These are phyloP conservation scores for Condylostylus longicornis DNA, from an alignment of 1,140 invertebrate species.

Conservation along the genomic window DNA sequence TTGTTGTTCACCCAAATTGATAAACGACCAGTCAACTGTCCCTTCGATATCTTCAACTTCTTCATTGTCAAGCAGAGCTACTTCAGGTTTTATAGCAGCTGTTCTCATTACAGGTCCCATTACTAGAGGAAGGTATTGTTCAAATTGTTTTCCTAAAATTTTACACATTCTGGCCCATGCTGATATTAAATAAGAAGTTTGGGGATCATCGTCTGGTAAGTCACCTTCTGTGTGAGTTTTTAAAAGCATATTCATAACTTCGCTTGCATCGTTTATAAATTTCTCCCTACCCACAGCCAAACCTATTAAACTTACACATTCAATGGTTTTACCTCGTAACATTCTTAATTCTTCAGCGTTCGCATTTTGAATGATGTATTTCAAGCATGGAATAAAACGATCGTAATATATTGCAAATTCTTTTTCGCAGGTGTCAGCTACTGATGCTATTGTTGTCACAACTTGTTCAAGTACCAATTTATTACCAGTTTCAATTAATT, in stretches of 20 bases:
- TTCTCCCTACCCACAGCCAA: slow-evolving; percentile 92
- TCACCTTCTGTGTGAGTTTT: slow-evolving; percentile 76
- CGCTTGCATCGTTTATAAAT: slow-evolving; percentile 84
- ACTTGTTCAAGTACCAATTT: slow-evolving; percentile 93
- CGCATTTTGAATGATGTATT: slow-evolving; percentile 94
- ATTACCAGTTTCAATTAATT: slow-evolving; percentile 81
- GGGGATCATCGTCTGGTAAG: slow-evolving; percentile 87
- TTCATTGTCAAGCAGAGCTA: slow-evolving; percentile 88
- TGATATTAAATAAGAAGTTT: slow-evolving; percentile 94
- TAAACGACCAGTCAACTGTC: slow-evolving; percentile 88
- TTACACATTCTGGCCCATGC: slow-evolving; percentile 99
- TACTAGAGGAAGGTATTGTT: slow-evolving; percentile 91
- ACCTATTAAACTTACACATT: slow-evolving; percentile 97
- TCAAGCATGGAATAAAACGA: slow-evolving; percentile 87
- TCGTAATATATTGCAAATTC: slow-evolving; percentile 87
- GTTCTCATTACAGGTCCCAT: slow-evolving; percentile 94
- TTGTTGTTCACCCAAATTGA: slow-evolving; percentile 90
- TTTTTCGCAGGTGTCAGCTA: slow-evolving; percentile 96
- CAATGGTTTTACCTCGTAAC: slow-evolving; percentile 89
- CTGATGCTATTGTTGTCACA: slow-evolving; percentile 94
- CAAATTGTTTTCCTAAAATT: slow-evolving; percentile 88
- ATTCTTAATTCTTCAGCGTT: slow-evolving; percentile 73
- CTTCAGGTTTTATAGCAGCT: slow-evolving; percentile 92
- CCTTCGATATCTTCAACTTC: slow-evolving; percentile 74
- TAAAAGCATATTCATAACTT: slow-evolving; percentile 91